These are phyloP conservation scores for Nothocercus julius DNA, from an alignment of 2,113 vertebrate species.

Conservation along the genomic window DNA sequence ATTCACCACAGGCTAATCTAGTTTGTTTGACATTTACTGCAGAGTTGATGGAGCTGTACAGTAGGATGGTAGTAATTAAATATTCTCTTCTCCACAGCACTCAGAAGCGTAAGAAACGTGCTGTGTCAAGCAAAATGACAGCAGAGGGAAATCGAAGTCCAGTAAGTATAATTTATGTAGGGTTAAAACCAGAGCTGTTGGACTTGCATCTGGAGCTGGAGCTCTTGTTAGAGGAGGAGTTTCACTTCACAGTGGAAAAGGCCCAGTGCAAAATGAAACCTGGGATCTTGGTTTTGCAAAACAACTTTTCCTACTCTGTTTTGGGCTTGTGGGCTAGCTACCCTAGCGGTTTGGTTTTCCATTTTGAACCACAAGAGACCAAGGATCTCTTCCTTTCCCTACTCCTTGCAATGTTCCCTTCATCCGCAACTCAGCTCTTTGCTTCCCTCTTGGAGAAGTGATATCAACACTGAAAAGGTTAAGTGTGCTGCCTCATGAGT, in stretches of 20 bases:
- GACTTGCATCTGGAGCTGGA: background rate
- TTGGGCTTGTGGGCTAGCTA: background rate
- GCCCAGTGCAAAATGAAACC: background rate
- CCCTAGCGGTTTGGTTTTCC: background rate
- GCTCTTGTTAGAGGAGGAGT: background rate
- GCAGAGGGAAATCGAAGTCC: background rate
- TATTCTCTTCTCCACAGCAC: background rate
- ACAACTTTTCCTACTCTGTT: background rate
- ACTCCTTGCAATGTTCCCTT: background rate
- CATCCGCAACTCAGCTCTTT: background rate
- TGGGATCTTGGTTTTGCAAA: background rate
- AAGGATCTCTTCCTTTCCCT: background rate
- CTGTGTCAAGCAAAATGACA: background rate
- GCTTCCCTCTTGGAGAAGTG: slow-evolving; percentile 14
- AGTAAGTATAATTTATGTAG: background rate
- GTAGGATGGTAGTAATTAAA: background rate
- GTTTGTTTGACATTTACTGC: background rate
- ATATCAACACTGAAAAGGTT: background rate
- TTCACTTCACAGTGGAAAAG: background rate
- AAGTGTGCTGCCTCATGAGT: slow-evolving; percentile 21
- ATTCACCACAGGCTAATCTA: background rate
- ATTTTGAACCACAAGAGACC: background rate
- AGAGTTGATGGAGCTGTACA: background rate
- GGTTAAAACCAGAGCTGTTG: background rate
- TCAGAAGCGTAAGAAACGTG: background rate